These are phyloP conservation scores for Tauraco erythrolophus DNA, from an alignment of 2,113 vertebrate genomes.

Conservation along the genomic window DNA sequence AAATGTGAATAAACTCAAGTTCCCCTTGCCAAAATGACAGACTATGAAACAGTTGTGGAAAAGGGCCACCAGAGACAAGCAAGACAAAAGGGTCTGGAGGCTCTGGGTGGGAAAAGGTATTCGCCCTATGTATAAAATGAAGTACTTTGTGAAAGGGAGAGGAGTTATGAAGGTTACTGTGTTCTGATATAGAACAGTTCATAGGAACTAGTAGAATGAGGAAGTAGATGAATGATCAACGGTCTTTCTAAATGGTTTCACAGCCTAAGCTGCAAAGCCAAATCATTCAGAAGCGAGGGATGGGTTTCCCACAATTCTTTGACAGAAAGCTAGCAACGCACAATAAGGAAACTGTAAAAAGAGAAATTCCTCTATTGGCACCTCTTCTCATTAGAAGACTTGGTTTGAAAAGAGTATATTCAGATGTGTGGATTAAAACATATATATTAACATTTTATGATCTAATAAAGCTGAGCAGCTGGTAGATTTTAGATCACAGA, in stretches of 20 bases:
- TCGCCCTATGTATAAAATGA: background rate
- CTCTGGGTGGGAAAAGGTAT: background rate
- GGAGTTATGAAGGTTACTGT: background rate
- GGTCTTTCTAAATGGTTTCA: background rate
- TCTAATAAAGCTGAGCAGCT: background rate
- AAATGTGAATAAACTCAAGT: background rate
- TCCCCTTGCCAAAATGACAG: background rate
- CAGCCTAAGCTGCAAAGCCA: background rate
- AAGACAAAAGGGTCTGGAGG: background rate
- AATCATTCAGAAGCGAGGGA: background rate
- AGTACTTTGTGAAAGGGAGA: background rate
- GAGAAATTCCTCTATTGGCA: background rate
- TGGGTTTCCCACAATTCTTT: background rate
- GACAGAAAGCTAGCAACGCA: background rate
- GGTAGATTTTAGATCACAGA: background rate
- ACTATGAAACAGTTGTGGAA: background rate
- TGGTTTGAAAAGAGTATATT: background rate
- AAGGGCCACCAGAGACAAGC: background rate
- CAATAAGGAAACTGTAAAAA: background rate
- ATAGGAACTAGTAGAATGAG: background rate
- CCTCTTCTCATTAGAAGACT: background rate
- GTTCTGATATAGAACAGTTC: background rate
- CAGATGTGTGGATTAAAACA: background rate
- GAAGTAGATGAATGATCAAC: background rate
- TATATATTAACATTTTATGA: background rate